These are phyloP conservation scores for Meiosimyza platycephala DNA, from an alignment of 2,888 invertebrate species.

Conservation along the genomic window DNA sequence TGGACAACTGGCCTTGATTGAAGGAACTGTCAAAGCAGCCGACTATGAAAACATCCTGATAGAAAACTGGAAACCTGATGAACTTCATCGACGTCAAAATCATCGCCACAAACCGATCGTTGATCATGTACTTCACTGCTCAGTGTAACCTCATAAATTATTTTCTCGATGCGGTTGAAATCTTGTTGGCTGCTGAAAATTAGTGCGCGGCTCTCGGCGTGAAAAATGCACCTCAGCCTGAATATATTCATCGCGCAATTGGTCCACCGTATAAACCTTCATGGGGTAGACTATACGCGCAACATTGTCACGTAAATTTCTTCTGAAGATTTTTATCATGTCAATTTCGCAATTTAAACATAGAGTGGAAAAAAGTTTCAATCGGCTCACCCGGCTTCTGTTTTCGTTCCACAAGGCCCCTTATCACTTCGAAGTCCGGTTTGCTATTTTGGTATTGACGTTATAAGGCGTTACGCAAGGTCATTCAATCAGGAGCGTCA, in stretches of 20 bases:
- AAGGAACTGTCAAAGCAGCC: too few relatives aligned
- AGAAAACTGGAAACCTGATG: too few relatives aligned
- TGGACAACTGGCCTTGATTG: too few relatives aligned
- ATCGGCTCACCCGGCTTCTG: conserved; percentile 16
- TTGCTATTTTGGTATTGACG: conserved; percentile 3
- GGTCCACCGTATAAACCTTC: conserved; percentile 17
- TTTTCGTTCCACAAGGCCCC: conserved; percentile 17
- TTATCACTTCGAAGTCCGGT: conserved; percentile 23
- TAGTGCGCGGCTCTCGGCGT: not conserved
- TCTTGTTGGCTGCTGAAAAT: not conserved
- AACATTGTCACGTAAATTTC: conserved; percentile 20
- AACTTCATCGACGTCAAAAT: not conserved
- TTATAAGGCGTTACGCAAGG: not conserved
- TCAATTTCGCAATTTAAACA: conserved; percentile 13
- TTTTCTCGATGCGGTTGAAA: not conserved
- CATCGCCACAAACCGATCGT: not conserved
- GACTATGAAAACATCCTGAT: too few relatives aligned
- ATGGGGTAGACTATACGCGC: not conserved
- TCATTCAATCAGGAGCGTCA: too few relatives aligned
- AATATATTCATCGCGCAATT: conserved; percentile 1
- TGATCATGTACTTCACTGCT: too few relatives aligned
- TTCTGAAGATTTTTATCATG: conserved; percentile 7
- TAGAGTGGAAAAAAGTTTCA: conserved; percentile 15
- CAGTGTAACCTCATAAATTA: not conserved
- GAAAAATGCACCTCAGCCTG: conserved; percentile 3